Conservation (phyloP, 2,797 vertebrate species). For the Pipistrellus pipistrellus region DNA sequence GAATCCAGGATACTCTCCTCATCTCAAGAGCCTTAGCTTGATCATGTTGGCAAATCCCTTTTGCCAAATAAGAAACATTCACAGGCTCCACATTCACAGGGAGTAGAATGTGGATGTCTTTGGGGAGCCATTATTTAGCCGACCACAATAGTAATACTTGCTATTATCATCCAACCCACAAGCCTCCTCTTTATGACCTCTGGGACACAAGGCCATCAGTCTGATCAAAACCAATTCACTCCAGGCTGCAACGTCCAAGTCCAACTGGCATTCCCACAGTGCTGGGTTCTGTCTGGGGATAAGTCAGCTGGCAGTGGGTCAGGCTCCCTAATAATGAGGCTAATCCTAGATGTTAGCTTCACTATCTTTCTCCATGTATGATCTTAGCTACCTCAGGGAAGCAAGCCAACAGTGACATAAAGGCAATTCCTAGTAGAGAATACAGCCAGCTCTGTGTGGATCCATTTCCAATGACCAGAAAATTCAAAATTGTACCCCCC, state of each 20-base stretch:
- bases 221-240: neutral
- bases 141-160: no score
- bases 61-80: neutral
- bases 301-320: neutral
- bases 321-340: neutral
- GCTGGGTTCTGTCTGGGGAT: neutral
- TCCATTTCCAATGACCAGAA: neutral
- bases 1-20: neutral
- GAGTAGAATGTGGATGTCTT: neutral
- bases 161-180: neutral
- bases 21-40: neutral
- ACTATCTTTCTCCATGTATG: neutral
- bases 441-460: accelerated
- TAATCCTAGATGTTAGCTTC: neutral
- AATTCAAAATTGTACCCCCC: neutral
- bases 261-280: accelerated
- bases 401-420: accelerated
- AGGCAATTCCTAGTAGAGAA: neutral
- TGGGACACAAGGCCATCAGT: neutral
- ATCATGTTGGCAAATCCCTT: neutral
- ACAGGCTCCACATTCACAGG: neutral
- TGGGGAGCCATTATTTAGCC: no score
- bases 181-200: neutral
- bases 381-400: neutral
- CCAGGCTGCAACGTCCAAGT: neutral